Conservation (phyloP, 2,888 invertebrate species). For the Lasiommata megera region DNA sequence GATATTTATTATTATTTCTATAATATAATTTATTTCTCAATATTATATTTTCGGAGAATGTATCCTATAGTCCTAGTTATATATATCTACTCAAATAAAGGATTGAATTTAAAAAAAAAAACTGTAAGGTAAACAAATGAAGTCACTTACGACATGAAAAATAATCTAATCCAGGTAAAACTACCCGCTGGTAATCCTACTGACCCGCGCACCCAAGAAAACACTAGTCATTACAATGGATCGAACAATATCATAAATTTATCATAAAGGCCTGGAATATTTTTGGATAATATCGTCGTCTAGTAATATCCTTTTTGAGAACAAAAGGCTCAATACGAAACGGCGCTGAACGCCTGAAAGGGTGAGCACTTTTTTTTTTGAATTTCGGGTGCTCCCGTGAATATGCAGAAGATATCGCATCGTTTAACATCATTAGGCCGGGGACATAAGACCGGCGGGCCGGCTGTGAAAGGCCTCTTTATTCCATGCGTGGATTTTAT, state of each 20-base stretch:
- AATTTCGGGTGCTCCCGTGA: slow-evolving; percentile 68
- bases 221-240: not conserved
- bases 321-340: slow-evolving; percentile 67
- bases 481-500: slow-evolving; percentile 24
- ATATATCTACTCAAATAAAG: no score
- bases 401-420: slow-evolving; percentile 66
- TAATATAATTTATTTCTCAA: no score
- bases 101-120: no score
- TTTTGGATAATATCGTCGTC: slow-evolving; percentile 4
- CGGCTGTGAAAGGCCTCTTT: slow-evolving; percentile 49
- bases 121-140: no score
- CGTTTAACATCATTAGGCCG: slow-evolving; percentile 73
- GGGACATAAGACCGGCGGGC: slow-evolving; percentile 50
- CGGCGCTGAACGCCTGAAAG: slow-evolving; percentile 60
- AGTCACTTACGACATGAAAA: no score
- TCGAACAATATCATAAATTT: not conserved
- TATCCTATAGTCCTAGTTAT: no score
- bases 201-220: no score
- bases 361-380: slow-evolving; percentile 68
- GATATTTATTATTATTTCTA: no score
- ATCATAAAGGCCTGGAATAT: not conserved
- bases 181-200: no score
- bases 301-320: slow-evolving; percentile 65
- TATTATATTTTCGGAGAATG: no score
- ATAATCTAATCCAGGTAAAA: no score